Conservation (phyloP, 2,797 vertebrate species). For the Peromyscus melanophrys region DNA sequence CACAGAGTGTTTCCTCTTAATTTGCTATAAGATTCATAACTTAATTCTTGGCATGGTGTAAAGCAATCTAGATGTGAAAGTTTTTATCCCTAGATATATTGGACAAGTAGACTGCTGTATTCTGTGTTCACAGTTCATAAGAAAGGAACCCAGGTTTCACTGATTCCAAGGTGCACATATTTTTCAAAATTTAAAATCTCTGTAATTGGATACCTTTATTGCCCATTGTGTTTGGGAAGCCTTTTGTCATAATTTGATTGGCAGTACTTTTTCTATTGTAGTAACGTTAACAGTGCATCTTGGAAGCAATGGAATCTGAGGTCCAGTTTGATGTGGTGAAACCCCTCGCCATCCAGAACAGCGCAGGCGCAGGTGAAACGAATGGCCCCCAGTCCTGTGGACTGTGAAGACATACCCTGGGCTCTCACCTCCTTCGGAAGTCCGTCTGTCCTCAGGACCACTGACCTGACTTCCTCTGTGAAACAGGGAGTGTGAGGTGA, state of each 20-base stretch:
- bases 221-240: not conserved
- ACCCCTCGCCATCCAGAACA: not conserved
- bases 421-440: not conserved
- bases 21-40: not conserved
- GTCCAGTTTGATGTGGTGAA: not conserved
- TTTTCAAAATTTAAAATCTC: conserved; percentile 27
- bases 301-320: conserved; percentile 10
- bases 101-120: not conserved
- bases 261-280: not conserved
- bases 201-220: not conserved
- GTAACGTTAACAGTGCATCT: not conserved
- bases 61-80: not conserved
- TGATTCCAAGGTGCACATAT: not conserved
- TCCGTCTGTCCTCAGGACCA: not conserved
- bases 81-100: not conserved
- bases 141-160: not conserved
- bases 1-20: not conserved
- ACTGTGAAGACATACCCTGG: not conserved
- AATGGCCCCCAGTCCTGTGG: not conserved
- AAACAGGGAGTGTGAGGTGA: not conserved
- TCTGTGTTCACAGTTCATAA: conserved; percentile 17
- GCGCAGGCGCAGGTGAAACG: not conserved
- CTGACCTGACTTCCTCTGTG: not conserved
- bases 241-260: not conserved
- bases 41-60: not conserved